Evolutionary conservation across 2,797 vertebrate genomes (phyloP), one percentile per base, ranked within the genome.

Genomic region (Caiman crocodilus): DNA sequence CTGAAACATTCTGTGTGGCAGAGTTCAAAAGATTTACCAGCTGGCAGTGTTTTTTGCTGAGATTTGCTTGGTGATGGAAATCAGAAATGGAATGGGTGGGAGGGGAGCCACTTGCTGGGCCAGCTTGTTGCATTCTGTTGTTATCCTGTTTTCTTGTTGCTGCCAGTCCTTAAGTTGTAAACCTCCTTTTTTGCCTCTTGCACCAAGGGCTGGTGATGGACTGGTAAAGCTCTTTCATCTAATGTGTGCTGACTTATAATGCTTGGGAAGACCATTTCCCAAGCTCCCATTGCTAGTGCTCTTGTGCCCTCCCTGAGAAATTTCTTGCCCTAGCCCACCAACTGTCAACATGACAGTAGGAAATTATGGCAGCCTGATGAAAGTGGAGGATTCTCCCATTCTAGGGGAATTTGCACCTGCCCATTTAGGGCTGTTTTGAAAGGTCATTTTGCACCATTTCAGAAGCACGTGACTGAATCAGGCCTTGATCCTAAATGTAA

Each of bases 91-190:
- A n/a, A 26, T 21, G 78, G 64, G 32, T 77, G n/a, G 59, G 7
- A 76, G 0, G 0, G 21, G 69, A 35, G 16, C 80, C 0, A 0
- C 64, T 30, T 1, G 7, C 63, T 50, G 81, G 23, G 30, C 57
- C 26, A n/a, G 7, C 64, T 65, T 65, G 64, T 12, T 64, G 17
- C 76, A 10, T 60, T 79, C 26, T 1, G 1, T 0, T 83, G 0
- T 0, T 0, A 1, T 50, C 92, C 74, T 90, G 55, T n/a, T 87
- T 50, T 79, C 3, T 26, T 69, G 12, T 82, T 67, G 11, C 74
- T 57, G 4, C 17, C 61, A 50, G 42, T 50, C 42, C 11, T 17
- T 30, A 30, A 65, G 28, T 5, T 65, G 15, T 65, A 65, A 7
- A 10, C 4, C 64, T n/a, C n/a, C n/a, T 23, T 65, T 9, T 65